phyloP scores from a whole-genome alignment of 2,888 invertebrate species.

The Habrosyne pyritoides region DNA sequence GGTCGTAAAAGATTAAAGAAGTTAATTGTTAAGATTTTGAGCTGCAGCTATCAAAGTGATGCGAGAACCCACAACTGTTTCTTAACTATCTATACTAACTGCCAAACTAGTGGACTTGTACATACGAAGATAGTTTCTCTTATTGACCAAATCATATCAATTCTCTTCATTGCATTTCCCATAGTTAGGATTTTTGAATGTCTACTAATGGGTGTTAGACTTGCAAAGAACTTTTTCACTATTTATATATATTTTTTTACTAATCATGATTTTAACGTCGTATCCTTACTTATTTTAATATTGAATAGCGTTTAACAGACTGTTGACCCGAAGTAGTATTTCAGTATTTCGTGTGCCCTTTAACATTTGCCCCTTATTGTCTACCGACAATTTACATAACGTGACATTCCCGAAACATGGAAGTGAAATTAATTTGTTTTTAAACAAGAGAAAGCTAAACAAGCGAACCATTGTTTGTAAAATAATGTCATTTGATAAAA shows the following conservation, averaged over 20 bases:
- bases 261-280: neutral
- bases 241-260: too few relatives aligned
- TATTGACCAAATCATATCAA: too few relatives aligned
- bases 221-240: too few relatives aligned
- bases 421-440: neutral
- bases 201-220: too few relatives aligned
- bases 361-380: slow-evolving; percentile 64
- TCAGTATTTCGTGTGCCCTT: slow-evolving; percentile 34
- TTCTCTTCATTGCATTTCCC: too few relatives aligned
- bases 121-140: too few relatives aligned
- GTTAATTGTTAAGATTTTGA: neutral
- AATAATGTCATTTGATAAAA: neutral
- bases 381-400: slow-evolving; percentile 45
- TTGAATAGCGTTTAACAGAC: neutral
- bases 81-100: neutral
- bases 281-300: neutral
- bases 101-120: neutral
- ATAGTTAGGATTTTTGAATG: too few relatives aligned
- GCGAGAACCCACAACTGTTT: neutral
- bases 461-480: neutral
- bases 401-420: slow-evolving; percentile 24
- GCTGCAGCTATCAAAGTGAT: neutral
- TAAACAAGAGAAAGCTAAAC: neutral
- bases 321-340: slow-evolving; percentile 14
- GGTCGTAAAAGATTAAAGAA: neutral